Percentiles rank a stretch among this genome's conserved stretches.
Evolutionary conservation across 2,888 invertebrate genomes (phyloP).

Genomic region (Diplolepis rosae): DNA sequence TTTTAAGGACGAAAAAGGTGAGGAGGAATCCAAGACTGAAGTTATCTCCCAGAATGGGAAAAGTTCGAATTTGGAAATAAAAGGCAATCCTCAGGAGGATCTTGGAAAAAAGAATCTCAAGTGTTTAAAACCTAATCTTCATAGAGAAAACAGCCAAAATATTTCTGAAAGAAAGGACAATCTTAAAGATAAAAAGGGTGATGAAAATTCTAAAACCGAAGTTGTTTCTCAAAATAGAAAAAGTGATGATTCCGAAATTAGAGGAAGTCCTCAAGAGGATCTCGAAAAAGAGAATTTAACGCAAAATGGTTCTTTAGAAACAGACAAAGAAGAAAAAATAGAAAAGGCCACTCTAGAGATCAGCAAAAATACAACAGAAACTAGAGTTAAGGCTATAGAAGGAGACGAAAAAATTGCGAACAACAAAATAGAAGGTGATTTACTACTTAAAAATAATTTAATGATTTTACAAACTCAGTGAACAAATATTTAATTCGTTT

Average conservation of each 20-base stretch:
- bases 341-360: background rate
- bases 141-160: background rate
- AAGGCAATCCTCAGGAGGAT: background rate
- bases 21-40: background rate
- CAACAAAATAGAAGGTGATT: background rate
- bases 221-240: background rate
- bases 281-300: background rate
- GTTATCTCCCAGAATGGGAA: background rate
- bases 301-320: background rate
- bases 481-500: background rate
- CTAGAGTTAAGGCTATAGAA: background rate
- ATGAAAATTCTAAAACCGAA: background rate
- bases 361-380: background rate
- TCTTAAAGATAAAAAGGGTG: background rate
- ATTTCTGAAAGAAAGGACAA: background rate
- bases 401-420: background rate
- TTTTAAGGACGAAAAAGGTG: background rate
- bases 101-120: background rate
- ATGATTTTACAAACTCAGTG: background rate
- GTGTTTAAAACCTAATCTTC: background rate
- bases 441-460: background rate
- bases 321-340: background rate
- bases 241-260: background rate
- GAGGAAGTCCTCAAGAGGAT: background rate
- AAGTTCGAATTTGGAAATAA: background rate